phyloP scores from a whole-genome alignment of 1,140 invertebrate species.

The Lutraria rhynchaena region DNA sequence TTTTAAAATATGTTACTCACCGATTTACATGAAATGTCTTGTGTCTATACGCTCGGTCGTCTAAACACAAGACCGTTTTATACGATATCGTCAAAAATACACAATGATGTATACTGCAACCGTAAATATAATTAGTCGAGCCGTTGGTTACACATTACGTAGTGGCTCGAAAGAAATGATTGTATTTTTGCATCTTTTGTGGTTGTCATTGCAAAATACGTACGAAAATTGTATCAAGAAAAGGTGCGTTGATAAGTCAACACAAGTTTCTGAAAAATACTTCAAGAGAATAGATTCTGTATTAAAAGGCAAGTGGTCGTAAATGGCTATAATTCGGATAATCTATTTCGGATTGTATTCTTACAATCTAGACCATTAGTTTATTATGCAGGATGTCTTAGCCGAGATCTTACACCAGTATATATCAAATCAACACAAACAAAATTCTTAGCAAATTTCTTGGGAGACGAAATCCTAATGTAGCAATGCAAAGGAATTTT shows the following conservation, averaged over 20 bases:
- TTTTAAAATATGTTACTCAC: too few relatives aligned
- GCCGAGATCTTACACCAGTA: not conserved
- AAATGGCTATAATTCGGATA: not conserved
- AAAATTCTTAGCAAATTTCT: not conserved
- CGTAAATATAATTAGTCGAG: too few relatives aligned
- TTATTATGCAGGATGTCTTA: not conserved
- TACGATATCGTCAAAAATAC: too few relatives aligned
- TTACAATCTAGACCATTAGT: not conserved
- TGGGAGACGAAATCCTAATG: not conserved
- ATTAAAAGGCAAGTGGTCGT: constrained; percentile 6
- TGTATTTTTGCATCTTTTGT: constrained; percentile 31
- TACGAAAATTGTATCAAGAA: not conserved
- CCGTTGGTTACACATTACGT: not conserved
- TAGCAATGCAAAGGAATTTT: not conserved
- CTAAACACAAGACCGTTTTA: too few relatives aligned
- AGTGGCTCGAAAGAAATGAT: constrained; percentile 19
- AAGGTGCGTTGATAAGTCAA: not conserved
- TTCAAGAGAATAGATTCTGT: not conserved
- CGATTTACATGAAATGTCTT: too few relatives aligned
- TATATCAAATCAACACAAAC: not conserved
- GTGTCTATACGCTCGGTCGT: too few relatives aligned
- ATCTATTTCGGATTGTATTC: not conserved
- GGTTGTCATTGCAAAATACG: not conserved
- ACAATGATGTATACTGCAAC: too few relatives aligned
- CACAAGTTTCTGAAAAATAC: constrained; percentile 25